phyloP scores from a whole-genome alignment of 2,888 invertebrate genomes.

The Synanthedon vespiformis region DNA sequence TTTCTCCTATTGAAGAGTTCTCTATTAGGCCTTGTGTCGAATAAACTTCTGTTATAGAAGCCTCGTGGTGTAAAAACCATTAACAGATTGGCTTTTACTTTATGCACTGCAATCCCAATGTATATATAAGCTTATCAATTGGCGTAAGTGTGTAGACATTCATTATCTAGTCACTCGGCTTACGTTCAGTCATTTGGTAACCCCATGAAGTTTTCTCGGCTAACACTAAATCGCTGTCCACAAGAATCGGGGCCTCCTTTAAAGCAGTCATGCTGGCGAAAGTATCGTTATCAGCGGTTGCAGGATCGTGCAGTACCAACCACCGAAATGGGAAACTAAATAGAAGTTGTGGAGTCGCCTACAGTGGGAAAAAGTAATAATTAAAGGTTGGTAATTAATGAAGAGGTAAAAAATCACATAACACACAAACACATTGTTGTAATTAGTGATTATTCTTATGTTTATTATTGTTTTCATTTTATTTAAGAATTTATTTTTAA shows the following conservation, averaged over 20 bases:
- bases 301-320: conserved; percentile 20
- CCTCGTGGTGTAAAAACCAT: conserved; percentile 27
- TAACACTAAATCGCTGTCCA: conserved; percentile 41
- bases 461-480: too few relatives aligned
- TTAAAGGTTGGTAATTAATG: neutral
- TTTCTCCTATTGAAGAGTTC: conserved; percentile 33
- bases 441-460: too few relatives aligned
- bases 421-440: too few relatives aligned
- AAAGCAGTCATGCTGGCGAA: neutral
- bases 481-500: too few relatives aligned
- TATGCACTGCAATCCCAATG: conserved; percentile 30
- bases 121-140: neutral
- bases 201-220: conserved; percentile 17
- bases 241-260: conserved; percentile 19
- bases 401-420: too few relatives aligned
- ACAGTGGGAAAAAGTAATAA: neutral
- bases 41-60: conserved; percentile 25
- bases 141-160: too few relatives aligned
- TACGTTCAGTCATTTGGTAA: conserved; percentile 32
- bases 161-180: conserved; percentile 10
- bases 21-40: conserved; percentile 28
- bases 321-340: conserved; percentile 41
- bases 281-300: neutral
- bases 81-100: conserved; percentile 21
- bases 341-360: conserved; percentile 23